These are phyloP conservation scores for Machimus rusticus DNA, from an alignment of 2,888 invertebrate species.

Conservation along the genomic window DNA sequence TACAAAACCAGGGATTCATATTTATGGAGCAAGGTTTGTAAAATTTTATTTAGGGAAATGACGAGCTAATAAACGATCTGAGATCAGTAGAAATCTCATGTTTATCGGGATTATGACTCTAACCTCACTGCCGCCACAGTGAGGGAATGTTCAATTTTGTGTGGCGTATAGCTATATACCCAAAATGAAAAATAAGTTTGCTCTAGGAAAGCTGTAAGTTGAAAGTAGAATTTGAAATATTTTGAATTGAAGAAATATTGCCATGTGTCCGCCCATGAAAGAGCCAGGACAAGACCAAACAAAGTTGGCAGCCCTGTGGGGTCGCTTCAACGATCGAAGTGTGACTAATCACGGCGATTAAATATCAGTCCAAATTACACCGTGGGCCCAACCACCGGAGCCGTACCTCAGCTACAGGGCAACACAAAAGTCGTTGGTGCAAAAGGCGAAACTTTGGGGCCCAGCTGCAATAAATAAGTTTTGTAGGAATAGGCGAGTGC, in stretches of 20 bases:
- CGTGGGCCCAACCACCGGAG: neutral
- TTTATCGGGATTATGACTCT: too few species aligned
- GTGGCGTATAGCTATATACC: too few species aligned
- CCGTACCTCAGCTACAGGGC: neutral
- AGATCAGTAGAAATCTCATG: too few species aligned
- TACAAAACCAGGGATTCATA: too few species aligned
- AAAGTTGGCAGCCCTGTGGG: neutral
- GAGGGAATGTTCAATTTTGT: too few species aligned
- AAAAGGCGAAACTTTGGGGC: neutral
- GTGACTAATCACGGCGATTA: slow-evolving; percentile 1
- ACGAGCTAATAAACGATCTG: too few species aligned
- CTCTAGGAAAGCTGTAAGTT: too few species aligned
- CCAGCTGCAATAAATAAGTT: slow-evolving; percentile 31
- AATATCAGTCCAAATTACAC: neutral
- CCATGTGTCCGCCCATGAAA: neutral
- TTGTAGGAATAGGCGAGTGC: neutral
- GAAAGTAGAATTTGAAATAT: too few species aligned
- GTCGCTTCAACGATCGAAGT: neutral
- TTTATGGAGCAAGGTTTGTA: too few species aligned
- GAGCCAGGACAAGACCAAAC: neutral
- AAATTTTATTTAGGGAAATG: too few species aligned
- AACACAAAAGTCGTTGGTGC: neutral
- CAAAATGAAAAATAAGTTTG: too few species aligned
- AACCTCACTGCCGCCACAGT: too few species aligned
- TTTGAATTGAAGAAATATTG: neutral